Percentiles rank a stretch among this genome's conserved stretches.
These are phyloP conservation scores for Pseudorhiza aurosa DNA, from an alignment of 30 jellyfish, hydroid and myxozoan species.

Conservation along the genomic window DNA sequence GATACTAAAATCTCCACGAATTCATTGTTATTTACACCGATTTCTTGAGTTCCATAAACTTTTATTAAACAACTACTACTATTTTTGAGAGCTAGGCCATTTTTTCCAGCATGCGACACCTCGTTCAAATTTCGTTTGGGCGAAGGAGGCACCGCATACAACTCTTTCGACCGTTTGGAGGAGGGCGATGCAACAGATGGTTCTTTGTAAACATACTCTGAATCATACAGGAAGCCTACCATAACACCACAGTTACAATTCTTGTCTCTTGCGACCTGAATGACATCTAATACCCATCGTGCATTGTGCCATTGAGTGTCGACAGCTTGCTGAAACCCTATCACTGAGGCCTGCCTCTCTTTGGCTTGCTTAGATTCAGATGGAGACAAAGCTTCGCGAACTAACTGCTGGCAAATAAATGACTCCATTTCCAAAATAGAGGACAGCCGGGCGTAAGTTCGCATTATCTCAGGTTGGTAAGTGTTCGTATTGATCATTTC, in stretches of 20 bases:
- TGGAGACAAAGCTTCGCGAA: slow-evolving; percentile 87
- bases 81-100: slow-evolving; percentile 6
- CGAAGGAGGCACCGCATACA: background rate
- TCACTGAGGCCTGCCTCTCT: slow-evolving; percentile 71
- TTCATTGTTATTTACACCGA: slow-evolving; percentile 71
- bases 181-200: slow-evolving; percentile 19
- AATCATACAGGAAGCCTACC: slow-evolving; percentile 55
- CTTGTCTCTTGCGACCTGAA: slow-evolving; percentile 83
- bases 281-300: slow-evolving; percentile 95
- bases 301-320: slow-evolving; percentile 90
- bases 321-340: slow-evolving; percentile 77
- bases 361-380: slow-evolving; percentile 72
- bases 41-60: slow-evolving; percentile 90
- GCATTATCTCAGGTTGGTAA: slow-evolving; percentile 95
- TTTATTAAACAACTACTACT: slow-evolving; percentile 48
- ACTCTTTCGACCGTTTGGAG: slow-evolving; percentile 6
- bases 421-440: slow-evolving; percentile 89
- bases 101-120: background rate
- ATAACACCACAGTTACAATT: slow-evolving; percentile 74
- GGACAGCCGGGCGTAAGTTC: slow-evolving; percentile 90
- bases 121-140: background rate
- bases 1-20: slow-evolving; percentile 69
- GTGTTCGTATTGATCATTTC: slow-evolving; percentile 92
- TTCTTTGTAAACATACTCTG: slow-evolving; percentile 42
- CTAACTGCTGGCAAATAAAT: slow-evolving; percentile 64